Conservation (phyloP, 2,888 invertebrate species). For the Harmothoe impar region DNA sequence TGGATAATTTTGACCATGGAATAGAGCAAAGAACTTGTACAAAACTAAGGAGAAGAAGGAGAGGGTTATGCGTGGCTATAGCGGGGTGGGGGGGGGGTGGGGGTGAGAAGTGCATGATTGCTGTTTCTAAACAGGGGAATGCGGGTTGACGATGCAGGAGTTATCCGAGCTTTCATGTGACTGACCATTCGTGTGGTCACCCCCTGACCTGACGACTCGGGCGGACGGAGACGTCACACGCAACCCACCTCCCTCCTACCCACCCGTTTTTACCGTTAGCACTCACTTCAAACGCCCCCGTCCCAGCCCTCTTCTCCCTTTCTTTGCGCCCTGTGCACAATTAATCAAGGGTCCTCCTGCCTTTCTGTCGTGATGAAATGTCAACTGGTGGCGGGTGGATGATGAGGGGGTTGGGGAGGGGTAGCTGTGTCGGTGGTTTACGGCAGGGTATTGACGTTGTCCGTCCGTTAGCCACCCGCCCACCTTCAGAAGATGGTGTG, state of each 20-base stretch:
- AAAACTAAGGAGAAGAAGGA: no score
- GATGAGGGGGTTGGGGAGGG: not conserved
- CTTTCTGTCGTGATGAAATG: slow-evolving; percentile 30
- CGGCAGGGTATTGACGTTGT: not conserved
- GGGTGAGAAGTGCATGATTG: no score
- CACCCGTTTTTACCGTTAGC: not conserved
- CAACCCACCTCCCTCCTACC: slow-evolving; percentile 4
- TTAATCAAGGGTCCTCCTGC: slow-evolving; percentile 11
- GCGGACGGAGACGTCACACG: slow-evolving; percentile 32
- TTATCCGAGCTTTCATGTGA: slow-evolving; percentile 10
- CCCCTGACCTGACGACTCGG: not conserved
- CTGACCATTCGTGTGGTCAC: not conserved
- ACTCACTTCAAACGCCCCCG: not conserved
- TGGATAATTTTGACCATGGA: no score
- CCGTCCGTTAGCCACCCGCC: not conserved
- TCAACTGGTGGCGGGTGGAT: not conserved
- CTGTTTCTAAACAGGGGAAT: not conserved
- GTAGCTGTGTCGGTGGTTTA: not conserved
- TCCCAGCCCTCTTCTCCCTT: not conserved
- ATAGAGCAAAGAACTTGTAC: no score
- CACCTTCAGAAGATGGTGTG: no score
- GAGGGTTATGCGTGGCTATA: no score
- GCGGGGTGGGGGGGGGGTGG: no score
- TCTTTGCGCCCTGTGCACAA: not conserved
- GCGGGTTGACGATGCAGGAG: not conserved